Conservation (phyloP, 2,113 vertebrate genomes). For the Vireo altiloquus region DNA sequence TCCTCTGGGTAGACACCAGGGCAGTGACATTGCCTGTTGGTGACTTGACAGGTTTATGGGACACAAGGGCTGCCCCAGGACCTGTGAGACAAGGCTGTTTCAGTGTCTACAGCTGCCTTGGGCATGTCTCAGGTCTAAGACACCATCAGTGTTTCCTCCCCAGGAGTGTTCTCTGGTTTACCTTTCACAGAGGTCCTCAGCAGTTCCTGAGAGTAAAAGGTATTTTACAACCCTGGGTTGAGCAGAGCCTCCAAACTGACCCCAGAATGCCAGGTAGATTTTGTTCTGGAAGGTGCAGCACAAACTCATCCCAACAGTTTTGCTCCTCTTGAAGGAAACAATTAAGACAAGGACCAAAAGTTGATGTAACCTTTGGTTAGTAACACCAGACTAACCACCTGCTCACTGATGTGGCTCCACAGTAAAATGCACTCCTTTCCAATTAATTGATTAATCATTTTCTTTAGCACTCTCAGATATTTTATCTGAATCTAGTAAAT, state of each 20-base stretch:
- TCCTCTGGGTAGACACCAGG: neutral
- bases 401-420: neutral
- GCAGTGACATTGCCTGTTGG: neutral
- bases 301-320: neutral
- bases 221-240: neutral
- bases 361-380: neutral
- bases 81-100: neutral
- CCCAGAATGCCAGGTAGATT: neutral
- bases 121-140: neutral
- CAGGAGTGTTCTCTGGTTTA: neutral
- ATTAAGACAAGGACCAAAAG: neutral
- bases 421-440: neutral
- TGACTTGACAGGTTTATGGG: neutral
- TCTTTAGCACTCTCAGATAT: neutral
- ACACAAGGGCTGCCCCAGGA: neutral
- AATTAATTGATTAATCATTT: neutral
- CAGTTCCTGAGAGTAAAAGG: neutral
- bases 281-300: neutral
- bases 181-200: neutral
- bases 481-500: neutral
- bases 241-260: neutral
- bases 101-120: neutral
- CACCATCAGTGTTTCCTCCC: neutral
- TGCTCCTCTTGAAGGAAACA: neutral
- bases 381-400: neutral